Conservation (phyloP, 2,113 vertebrate genomes). For the Orthonyx spaldingii region DNA sequence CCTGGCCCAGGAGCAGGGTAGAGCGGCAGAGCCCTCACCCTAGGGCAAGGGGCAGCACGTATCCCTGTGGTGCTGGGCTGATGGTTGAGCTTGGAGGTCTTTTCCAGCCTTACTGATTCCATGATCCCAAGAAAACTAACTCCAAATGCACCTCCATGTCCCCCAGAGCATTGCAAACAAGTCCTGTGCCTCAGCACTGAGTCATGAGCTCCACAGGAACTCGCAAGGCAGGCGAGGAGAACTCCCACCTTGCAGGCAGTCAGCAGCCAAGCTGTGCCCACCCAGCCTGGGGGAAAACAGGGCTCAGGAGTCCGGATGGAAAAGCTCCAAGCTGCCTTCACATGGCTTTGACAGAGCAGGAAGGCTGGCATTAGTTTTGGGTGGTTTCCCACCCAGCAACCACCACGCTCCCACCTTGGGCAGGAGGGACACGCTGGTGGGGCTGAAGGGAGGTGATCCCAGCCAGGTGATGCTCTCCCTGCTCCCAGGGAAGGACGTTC, state of each 20-base stretch:
- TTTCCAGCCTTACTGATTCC: not conserved
- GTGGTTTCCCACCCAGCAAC: not conserved
- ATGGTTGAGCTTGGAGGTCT: not conserved
- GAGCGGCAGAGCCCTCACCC: not conserved
- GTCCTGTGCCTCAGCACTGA: not conserved
- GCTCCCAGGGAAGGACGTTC: not conserved
- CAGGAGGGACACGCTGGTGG: not conserved
- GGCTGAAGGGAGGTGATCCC: not conserved
- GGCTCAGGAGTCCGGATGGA: not conserved
- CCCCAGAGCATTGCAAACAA: not conserved
- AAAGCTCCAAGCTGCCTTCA: not conserved
- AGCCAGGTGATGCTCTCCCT: not conserved
- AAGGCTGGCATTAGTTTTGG: fast-evolving
- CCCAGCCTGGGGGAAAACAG: not conserved
- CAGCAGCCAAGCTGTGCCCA: not conserved
- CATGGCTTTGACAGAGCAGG: not conserved
- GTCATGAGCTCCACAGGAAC: not conserved
- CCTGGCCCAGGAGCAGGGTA: not conserved
- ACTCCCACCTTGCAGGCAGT: not conserved
- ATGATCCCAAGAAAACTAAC: not conserved
- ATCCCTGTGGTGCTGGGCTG: not conserved
- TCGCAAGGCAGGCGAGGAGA: not conserved
- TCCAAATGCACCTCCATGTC: not conserved
- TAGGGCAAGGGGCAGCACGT: fast-evolving
- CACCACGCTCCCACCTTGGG: fast-evolving